These are phyloP conservation scores for Mactromeris polynyma DNA, from an alignment of 2,888 invertebrate species.

Conservation along the genomic window DNA sequence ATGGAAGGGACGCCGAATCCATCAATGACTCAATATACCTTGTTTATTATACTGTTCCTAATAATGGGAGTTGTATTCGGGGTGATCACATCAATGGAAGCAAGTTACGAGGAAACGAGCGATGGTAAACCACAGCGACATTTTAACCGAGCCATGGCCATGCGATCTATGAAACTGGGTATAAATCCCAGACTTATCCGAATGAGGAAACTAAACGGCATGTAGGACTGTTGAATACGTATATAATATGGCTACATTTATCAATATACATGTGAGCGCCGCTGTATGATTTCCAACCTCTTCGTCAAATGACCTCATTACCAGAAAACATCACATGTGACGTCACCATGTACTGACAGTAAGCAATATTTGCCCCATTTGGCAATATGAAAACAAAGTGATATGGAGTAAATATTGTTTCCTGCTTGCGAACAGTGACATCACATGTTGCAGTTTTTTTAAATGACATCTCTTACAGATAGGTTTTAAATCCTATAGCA, in stretches of 20 bases:
- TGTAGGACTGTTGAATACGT: constrained; percentile 27
- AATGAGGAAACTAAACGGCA: constrained; percentile 77
- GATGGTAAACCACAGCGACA: constrained; percentile 92
- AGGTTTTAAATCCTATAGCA: no score
- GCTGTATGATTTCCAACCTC: background rate
- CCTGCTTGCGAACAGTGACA: no score
- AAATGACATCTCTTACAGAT: background rate
- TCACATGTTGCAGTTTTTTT: no score
- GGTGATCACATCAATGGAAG: constrained; percentile 92
- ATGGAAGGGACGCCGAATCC: constrained; percentile 93
- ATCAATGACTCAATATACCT: constrained; percentile 94
- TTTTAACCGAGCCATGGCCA: constrained; percentile 96
- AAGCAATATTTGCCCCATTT: no score
- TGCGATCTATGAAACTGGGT: constrained; percentile 91
- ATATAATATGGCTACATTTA: background rate
- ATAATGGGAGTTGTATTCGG: constrained; percentile 93
- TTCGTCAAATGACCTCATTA: background rate
- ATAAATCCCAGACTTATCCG: constrained; percentile 86
- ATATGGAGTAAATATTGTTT: no score
- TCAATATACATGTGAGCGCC: background rate
- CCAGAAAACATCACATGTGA: no score
- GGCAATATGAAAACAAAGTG: no score
- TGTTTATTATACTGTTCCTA: constrained; percentile 95
- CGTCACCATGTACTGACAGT: no score
- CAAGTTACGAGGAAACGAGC: constrained; percentile 82